Evolutionary conservation across 2,113 vertebrate species (phyloP).

Genomic region (Tupaia tana): DNA sequence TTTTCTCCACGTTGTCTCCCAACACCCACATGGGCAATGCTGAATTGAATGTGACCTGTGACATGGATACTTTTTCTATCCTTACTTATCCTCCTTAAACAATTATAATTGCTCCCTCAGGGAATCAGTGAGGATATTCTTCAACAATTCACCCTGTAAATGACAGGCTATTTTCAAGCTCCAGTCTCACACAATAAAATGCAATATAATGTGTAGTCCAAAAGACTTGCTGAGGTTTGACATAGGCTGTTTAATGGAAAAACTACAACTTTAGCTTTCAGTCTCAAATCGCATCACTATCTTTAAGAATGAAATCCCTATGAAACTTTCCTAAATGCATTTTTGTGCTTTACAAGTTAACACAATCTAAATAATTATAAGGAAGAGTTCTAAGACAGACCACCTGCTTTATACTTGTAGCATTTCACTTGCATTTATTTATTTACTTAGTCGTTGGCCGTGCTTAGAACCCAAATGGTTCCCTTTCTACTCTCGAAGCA

Average conservation of each 20-base stretch:
- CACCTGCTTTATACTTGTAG: background rate
- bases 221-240: background rate
- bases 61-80: conserved; percentile 45
- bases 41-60: conserved; percentile 64
- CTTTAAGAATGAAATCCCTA: background rate
- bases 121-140: conserved; percentile 50
- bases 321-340: background rate
- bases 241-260: background rate
- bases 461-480: accelerated
- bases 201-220: background rate
- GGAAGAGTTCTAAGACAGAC: background rate
- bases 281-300: background rate
- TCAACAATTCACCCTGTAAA: conserved; percentile 33
- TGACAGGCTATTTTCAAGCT: conserved; percentile 63
- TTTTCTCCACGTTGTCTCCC: background rate
- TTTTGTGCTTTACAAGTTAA: background rate
- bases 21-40: background rate
- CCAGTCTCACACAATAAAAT: conserved; percentile 58
- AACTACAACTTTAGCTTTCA: background rate
- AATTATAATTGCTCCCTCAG: conserved; percentile 71
- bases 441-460: background rate
- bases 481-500: background rate
- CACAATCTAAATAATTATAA: background rate
- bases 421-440: background rate
- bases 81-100: conserved; percentile 42